phyloP scores from a whole-genome alignment of 2,888 invertebrate genomes.

The Meta bourneti region DNA sequence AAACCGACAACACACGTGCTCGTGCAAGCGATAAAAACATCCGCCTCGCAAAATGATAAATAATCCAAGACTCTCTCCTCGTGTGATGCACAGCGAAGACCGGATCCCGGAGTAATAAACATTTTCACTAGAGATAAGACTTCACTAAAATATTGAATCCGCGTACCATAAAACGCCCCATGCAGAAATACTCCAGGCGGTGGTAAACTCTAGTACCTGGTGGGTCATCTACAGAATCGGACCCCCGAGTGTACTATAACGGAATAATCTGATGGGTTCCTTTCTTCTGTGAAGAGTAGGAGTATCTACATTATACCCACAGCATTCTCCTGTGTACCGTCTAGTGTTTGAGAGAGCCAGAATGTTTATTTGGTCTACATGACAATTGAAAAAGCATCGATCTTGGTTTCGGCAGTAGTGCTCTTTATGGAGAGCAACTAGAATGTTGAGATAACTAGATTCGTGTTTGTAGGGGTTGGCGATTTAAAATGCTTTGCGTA shows the following conservation, averaged over 20 bases:
- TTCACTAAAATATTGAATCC: slow-evolving; percentile 46
- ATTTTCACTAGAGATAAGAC: slow-evolving; percentile 2
- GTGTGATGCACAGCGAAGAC: not conserved
- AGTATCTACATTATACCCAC: not conserved
- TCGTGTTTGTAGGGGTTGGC: too few relatives aligned
- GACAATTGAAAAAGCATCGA: not conserved
- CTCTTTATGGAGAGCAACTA: too few relatives aligned
- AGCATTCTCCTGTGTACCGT: not conserved
- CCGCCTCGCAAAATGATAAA: not conserved
- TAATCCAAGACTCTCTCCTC: not conserved
- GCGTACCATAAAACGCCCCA: slow-evolving; percentile 10
- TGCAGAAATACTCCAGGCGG: not conserved
- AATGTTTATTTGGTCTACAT: not conserved
- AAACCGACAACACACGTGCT: not conserved
- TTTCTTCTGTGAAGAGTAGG: not conserved
- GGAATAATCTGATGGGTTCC: slow-evolving; percentile 5
- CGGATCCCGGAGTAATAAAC: slow-evolving; percentile 8
- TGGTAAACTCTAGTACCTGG: slow-evolving; percentile 45
- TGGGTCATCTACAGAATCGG: slow-evolving; percentile 34
- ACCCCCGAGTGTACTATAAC: slow-evolving; percentile 21
- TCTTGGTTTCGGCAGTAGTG: too few relatives aligned
- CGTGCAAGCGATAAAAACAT: not conserved
- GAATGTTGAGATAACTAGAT: too few relatives aligned
- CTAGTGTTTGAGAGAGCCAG: not conserved
- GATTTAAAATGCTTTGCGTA: too few relatives aligned